Base-by-base conservation (phyloP, 2,797 vertebrate species). In the Amniataba percoides region DNA sequence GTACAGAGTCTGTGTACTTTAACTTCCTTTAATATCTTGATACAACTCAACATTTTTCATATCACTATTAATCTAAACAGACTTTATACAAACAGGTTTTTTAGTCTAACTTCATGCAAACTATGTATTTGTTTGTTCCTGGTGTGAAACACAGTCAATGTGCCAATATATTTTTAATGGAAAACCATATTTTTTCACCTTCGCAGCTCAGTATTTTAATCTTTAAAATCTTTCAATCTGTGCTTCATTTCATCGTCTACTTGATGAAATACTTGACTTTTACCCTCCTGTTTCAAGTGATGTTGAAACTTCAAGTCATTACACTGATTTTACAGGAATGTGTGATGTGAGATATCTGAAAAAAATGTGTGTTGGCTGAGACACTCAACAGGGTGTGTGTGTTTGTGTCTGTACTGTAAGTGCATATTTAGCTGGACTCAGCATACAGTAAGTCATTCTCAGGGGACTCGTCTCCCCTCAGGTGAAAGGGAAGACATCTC, bases 391-490 rank as follows among this genome's bases (percentile, higher is more conserved):
- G 19, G 16, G 78, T 70, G 48, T 57, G 23, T 64, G 52, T 70
- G 46, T 64, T 23, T 58, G 12, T 59, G 53, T 61, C 8, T 59
- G 8, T 45, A 39, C 59, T 40, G 27, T 49, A 39, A 46, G 45
- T 39, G 48, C 46, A 56, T 2, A 6, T 36, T 77, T 51, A 71
- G 61, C 74, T 61, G 11, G 9, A 79, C 43, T 55, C 42, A 43
- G 55, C 39, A 66, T 27, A 65, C 15, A 7, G n/a, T 86, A 71
- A 87, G 42, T 87, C 71, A 81, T 42, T 51, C 6, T 39, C n/a
- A 18, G 36, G 39, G 18, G 27, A 78, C 42, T 71, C 36, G 31
- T 70, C 55, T 75, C 45, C 40, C 52, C 74, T 78, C 76, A 71
- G 71, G 61, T 77, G 40, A 71, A 55, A 76, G 52, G 21, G 34